Evolutionary conservation across 2,113 vertebrate species (phyloP), one percentile per base, ranked within the genome.

Genomic region (Bufo bufo): DNA sequence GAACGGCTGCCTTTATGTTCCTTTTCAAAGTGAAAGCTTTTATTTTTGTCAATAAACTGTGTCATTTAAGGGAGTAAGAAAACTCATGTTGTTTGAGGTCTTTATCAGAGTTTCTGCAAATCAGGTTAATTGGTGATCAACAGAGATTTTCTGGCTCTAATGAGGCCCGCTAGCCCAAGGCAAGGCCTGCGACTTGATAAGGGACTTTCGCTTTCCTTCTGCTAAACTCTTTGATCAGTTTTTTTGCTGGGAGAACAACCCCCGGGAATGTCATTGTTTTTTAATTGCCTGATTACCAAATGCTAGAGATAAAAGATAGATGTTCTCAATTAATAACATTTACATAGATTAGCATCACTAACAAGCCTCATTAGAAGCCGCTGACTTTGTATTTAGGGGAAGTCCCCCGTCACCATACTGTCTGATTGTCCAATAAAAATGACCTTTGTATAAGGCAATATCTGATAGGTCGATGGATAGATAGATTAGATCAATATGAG

Each of bases 61-160:
- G 94, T 96, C 95, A 94, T 95, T 95, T 95, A 94, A 92, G 92
- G 91, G 90, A 91, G 90, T 94, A 93, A 94, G 94, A 94, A 96
- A 95, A 94, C 92, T 94, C 93, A 91, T 95, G 94, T 96, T 93
- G 92, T 93, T 94, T 92, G 90, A 95, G 93, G 95, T 96, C 95
- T 96, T 96, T 96, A 98, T 97, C 96, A 97, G 96, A 96, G 94
- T 94, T 95, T 91, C 94, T 95, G 96, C 97, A 99, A 98, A 97
- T 97, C 97, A 96, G 97, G 97, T 98, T 99, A 99, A 99, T 98
- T 98, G 97, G 95, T 97, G 97, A 99, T 99, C 98, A 98, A 96
- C 97, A 92, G 92, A 95, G 95, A 93, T 96, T 96, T 96, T 96
- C 92, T 95, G 96, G 94, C 95, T 97, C 95, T 97, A 98, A 98